Base-by-base conservation (phyloP, 2,797 vertebrate species). In the Acrocephalus scirpaceus region DNA sequence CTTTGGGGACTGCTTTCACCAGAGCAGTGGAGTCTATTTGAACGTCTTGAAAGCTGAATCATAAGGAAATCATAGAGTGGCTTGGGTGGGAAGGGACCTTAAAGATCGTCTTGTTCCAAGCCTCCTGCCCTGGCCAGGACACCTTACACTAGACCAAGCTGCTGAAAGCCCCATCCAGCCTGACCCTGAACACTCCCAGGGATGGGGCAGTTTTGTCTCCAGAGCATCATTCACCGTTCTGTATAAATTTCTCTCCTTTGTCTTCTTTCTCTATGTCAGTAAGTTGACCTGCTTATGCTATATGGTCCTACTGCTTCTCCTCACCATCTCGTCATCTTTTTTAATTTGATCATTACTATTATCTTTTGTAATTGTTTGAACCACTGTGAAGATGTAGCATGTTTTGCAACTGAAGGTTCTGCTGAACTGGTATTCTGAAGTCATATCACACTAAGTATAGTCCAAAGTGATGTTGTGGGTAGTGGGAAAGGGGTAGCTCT, bases 361-460 rank as follows among this genome's bases (percentile, higher is more conserved):
- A 7, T 50, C 56, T 95, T 77, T 62, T 73, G 62, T 18, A 53
- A 3, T 54, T 42, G 21, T 78, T 65, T 23, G 4, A 44, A 30
- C 34, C 2, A 2, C 48, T 79, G 20, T 82, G 74, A 76, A 86
- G 45, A 1, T 19, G 9, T 40, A 45, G 66, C 25, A 0, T 22
- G 38, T 23, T 77, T 94, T 95, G 60, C 50, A 86, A 17, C 44
- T 77, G 30, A 40, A 88, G 86, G 58, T 93, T 50, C 22, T 81
- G n/a, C 71, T 87, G 71, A 65, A 21, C 73, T 95, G 91, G 29
- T 86, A 17, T 91, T 93, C 65, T 44, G n/a, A 89, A 58, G 42
- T 92, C 16, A 45, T 95, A 53, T 67, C 32, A 26, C 57, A 29
- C 5, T 36, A 38, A 65, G 13, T 53, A 4, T 34, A 67, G 32